Conservation (phyloP, 2,113 vertebrate species). For the Misgurnus anguillicaudatus region DNA sequence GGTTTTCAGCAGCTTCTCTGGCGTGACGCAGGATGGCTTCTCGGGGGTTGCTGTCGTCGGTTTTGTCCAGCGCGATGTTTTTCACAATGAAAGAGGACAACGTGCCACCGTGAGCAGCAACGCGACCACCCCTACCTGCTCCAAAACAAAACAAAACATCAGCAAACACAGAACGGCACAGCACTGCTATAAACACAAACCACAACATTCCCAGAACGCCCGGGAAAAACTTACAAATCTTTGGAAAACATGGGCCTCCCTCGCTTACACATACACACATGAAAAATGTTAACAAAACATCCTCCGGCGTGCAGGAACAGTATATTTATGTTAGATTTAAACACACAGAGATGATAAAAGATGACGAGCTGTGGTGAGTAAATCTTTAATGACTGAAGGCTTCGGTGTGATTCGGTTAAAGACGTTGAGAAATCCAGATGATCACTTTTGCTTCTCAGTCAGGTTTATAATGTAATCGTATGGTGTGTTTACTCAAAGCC, state of each 20-base stretch:
- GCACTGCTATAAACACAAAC: neutral
- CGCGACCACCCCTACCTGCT: constrained; percentile 91
- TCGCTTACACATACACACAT: constrained; percentile 13
- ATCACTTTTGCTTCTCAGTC: constrained; percentile 11
- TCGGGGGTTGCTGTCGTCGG: constrained; percentile 94
- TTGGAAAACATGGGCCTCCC: constrained; percentile 8
- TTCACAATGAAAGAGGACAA: constrained; percentile 98
- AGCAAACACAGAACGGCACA: neutral
- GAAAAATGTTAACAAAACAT: constrained; percentile 34
- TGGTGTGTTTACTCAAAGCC: constrained; percentile 38
- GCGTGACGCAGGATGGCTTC: constrained; percentile 95
- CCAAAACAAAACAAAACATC: constrained; percentile 2
- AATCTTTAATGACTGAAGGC: neutral
- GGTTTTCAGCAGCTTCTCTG: constrained; percentile 89
- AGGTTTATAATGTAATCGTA: constrained; percentile 31
- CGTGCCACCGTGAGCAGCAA: constrained; percentile 93
- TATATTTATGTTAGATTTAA: constrained; percentile 47
- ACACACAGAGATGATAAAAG: neutral
- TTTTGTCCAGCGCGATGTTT: constrained; percentile 96
- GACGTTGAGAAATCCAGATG: neutral
- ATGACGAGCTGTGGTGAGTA: neutral
- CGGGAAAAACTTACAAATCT: neutral
- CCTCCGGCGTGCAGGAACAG: neutral
- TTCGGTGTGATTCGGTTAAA: neutral
- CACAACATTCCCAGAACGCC: neutral